These are phyloP conservation scores for Hirundichthys speculiger DNA, from an alignment of 2,113 vertebrate genomes.

Conservation along the genomic window DNA sequence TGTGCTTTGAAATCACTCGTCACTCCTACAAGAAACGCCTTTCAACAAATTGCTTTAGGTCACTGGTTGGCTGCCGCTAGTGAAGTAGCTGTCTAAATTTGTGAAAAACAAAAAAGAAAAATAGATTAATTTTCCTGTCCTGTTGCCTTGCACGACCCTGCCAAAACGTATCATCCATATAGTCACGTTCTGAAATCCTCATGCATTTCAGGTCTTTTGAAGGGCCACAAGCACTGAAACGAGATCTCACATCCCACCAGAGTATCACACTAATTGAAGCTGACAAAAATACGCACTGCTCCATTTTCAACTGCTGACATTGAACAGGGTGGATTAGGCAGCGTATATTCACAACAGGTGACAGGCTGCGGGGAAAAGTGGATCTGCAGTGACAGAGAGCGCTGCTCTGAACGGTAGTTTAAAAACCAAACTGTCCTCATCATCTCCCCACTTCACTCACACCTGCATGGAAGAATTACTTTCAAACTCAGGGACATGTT, in stretches of 20 bases:
- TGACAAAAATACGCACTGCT: constrained; percentile 90
- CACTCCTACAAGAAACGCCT: constrained; percentile 5
- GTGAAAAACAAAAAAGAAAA: too few species aligned
- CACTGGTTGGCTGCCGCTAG: constrained; percentile 6
- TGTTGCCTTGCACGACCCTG: constrained; percentile 8
- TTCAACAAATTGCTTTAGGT: constrained; percentile 2
- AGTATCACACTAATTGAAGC: constrained; percentile 91
- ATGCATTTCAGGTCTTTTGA: constrained; percentile 77
- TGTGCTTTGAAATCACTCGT: constrained; percentile 17
- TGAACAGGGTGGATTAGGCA: constrained; percentile 88
- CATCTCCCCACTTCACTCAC: constrained; percentile 1
- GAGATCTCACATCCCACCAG: constrained; percentile 83
- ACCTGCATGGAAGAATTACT: neutral
- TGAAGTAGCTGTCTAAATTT: constrained; percentile 8
- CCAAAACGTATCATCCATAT: constrained; percentile 52
- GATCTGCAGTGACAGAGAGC: constrained; percentile 49
- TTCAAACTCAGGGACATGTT: neutral
- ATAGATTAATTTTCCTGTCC: constrained; percentile 9
- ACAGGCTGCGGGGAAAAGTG: constrained; percentile 65
- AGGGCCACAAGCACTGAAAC: constrained; percentile 84
- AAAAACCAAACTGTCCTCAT: constrained; percentile 5
- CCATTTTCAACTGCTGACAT: constrained; percentile 93
- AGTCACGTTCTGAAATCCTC: constrained; percentile 74
- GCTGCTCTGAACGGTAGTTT: constrained; percentile 13
- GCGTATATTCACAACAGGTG: constrained; percentile 93